phyloP scores from a whole-genome alignment of 2,113 vertebrate species.

The Ondatra zibethicus region DNA sequence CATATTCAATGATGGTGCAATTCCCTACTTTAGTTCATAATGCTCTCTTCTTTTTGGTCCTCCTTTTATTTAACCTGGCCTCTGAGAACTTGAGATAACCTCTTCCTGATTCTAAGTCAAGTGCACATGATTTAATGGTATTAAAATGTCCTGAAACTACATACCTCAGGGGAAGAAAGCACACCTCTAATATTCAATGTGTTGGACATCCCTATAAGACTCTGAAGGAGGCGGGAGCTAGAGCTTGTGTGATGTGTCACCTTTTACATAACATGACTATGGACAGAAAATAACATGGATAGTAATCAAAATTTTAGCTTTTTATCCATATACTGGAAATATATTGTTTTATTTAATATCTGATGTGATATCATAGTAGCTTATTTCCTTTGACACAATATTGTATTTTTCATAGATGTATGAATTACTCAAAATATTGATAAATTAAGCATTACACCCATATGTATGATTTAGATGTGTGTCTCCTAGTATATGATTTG shows the following conservation, averaged over 20 bases:
- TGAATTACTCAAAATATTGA: not conserved
- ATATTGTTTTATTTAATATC: not conserved
- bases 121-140: not conserved
- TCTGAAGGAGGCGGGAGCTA: not conserved
- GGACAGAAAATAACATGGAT: not conserved
- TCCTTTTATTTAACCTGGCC: not conserved
- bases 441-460: not conserved
- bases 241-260: not conserved
- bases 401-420: not conserved
- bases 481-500: not conserved
- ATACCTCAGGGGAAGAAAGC: not conserved
- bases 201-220: not conserved
- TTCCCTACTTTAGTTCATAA: not conserved
- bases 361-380: not conserved
- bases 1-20: constrained; percentile 66
- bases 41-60: not conserved
- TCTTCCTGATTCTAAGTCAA: not conserved
- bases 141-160: not conserved
- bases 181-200: not conserved
- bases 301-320: not conserved
- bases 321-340: not conserved
- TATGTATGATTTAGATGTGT: not conserved
- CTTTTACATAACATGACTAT: not conserved
- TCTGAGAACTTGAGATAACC: not conserved
- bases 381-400: not conserved